Conservation (phyloP, 1,140 invertebrate species). For the Caenorhabditis tropicalis region DNA sequence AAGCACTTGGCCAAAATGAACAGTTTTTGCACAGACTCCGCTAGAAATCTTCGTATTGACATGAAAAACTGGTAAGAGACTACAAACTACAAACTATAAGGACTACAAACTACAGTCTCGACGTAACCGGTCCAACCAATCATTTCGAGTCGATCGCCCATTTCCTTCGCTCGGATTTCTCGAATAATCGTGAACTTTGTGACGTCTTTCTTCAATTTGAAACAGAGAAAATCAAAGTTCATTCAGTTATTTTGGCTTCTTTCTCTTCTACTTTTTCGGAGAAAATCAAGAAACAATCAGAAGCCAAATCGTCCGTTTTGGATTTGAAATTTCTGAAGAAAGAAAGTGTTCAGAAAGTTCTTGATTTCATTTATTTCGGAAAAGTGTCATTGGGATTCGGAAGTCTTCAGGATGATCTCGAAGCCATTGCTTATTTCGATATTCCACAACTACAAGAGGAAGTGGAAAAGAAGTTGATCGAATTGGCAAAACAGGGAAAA, state of each 20-base stretch:
- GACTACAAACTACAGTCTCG: neutral
- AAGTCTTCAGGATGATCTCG: neutral
- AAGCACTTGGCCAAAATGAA: neutral
- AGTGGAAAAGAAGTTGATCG: slow-evolving; percentile 2
- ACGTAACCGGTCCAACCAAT: neutral
- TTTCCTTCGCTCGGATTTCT: neutral
- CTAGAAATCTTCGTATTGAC: neutral
- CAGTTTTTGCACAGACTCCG: slow-evolving; percentile 2
- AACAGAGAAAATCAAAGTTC: neutral
- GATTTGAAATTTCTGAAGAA: neutral
- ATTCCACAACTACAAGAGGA: neutral
- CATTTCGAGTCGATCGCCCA: neutral
- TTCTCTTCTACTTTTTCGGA: neutral
- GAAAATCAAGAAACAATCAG: neutral
- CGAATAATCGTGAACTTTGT: neutral
- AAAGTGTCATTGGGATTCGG: neutral
- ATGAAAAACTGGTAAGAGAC: neutral
- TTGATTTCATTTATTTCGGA: slow-evolving; percentile 13
- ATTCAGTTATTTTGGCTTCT: neutral
- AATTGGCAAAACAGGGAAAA: neutral
- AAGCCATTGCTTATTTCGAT: neutral
- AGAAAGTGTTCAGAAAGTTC: neutral
- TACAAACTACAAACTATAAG: neutral
- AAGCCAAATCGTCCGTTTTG: neutral
- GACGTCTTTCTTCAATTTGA: neutral